Percentiles rank a stretch among this genome's conserved stretches.
Evolutionary conservation across 2,888 invertebrate species (phyloP).

Genomic region (Piscicola geometra): DNA sequence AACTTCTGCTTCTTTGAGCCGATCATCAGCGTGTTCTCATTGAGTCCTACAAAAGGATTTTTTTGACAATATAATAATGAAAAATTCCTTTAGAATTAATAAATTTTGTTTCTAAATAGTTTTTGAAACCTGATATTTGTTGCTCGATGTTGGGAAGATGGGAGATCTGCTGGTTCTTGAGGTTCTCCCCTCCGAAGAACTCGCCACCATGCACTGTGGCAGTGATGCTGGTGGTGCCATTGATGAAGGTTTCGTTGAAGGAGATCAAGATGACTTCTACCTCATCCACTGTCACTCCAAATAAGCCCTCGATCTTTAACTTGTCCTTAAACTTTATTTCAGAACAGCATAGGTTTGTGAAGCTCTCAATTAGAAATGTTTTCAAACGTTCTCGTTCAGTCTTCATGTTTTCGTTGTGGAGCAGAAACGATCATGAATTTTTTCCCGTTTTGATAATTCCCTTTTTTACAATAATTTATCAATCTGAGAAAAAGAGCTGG

Average conservation of each 20-base stretch:
- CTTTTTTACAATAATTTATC: background rate
- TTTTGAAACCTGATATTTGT: constrained; percentile 30
- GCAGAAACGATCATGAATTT: background rate
- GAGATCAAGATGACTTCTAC: constrained; percentile 41
- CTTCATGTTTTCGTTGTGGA: constrained; percentile 27
- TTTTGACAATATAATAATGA: background rate
- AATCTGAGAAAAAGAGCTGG: background rate
- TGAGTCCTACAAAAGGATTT: constrained; percentile 13
- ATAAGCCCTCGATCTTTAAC: constrained; percentile 40
- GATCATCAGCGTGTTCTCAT: constrained; percentile 24
- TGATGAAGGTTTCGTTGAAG: constrained; percentile 39
- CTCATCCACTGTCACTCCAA: constrained; percentile 41
- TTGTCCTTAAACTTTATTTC: constrained; percentile 38
- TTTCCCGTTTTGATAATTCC: background rate
- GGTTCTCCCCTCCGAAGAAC: background rate
- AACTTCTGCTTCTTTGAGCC: constrained; percentile 29
- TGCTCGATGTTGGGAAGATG: constrained; percentile 21
- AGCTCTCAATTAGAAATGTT: constrained; percentile 40
- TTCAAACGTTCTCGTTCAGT: constrained; percentile 38
- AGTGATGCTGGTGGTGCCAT: constrained; percentile 28
- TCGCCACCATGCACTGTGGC: constrained; percentile 26
- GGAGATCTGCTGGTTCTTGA: constrained; percentile 17
- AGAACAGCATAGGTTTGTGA: constrained; percentile 40
- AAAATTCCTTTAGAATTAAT: no score
- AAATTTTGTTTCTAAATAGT: background rate